Base-by-base conservation (phyloP, 1,140 invertebrate genomes). In the Drosophila rhopaloa region DNA sequence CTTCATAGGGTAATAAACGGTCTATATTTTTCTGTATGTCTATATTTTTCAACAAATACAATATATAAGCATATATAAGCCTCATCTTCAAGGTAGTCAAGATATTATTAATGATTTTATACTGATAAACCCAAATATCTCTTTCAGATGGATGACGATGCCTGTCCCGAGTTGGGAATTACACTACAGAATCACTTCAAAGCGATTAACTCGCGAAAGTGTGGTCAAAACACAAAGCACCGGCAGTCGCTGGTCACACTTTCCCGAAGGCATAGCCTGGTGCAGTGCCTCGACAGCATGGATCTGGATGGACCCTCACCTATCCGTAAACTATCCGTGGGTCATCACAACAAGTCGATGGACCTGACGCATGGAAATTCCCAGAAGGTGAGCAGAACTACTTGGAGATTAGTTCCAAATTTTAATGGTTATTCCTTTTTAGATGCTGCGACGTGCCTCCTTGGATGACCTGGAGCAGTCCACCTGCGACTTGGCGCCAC, bases 141-240 rank as follows among this genome's bases (percentile, higher is more conserved):
- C 0, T 10, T 79, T 2, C 80, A 97, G 96, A 93, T 97, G 48
- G 95, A 95, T 81, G 96, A 96, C 59, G 97, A 98, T 84, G 95
- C 96, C 90, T 97, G 96, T 83, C 96, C 96, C 0, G 95, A 97
- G 84, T 92, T 98, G 47, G 95, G 96, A 11, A 95, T 96, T 70
- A 95, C 96, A 1, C 94, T 98, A 43, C 96, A 97, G 92, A 98
- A 98, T 93, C 97, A 98, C 93, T 98, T 98, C 93, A 94, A 96
- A 61, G 95, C 97, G 5, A 97, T 98, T 63, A 95, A 96, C 92
- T 95, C 97, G 67, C 93, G 96, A 11, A 95, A 95, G 78, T 93
- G 93, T 63, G 94, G 95, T n/a, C 95, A 95, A 67, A 95, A 95
- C 68, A 96, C 96, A 14, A 96, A 96, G 80, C 97, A 98, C 93